Evolutionary conservation across 2,113 vertebrate species (phyloP).

Genomic region (Conger conger): DNA sequence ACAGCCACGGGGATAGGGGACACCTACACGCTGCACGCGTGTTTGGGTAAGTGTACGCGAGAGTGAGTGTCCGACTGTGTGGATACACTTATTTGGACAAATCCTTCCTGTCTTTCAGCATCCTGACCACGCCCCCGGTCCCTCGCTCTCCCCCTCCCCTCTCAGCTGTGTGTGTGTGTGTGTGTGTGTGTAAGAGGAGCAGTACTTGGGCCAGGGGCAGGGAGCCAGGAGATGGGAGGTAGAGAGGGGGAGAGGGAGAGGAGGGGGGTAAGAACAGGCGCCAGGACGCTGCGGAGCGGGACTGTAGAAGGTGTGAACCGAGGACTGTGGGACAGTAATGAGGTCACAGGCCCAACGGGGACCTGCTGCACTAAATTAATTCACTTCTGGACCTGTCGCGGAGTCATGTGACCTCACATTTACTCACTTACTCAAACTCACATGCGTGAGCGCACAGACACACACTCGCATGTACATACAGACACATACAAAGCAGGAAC

Average conservation of each 20-base stretch:
- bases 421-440: background rate
- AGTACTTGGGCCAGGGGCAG: background rate
- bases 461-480: background rate
- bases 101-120: background rate
- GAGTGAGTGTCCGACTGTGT: background rate
- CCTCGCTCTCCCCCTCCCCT: background rate
- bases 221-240: background rate
- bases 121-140: too few species aligned
- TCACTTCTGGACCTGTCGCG: background rate
- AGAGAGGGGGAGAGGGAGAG: background rate
- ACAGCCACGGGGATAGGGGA: background rate
- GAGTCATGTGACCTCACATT: background rate
- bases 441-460: background rate
- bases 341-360: background rate
- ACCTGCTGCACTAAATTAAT: slow-evolving; percentile 1
- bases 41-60: background rate
- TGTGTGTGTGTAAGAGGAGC: background rate
- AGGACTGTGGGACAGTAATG: background rate
- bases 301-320: background rate
- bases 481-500: background rate
- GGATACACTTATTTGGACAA: background rate
- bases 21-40: background rate
- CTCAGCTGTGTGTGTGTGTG: background rate
- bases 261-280: background rate
- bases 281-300: background rate